phyloP scores from a whole-genome alignment of 1,140 invertebrate species.

The Drosophila biarmipes region DNA sequence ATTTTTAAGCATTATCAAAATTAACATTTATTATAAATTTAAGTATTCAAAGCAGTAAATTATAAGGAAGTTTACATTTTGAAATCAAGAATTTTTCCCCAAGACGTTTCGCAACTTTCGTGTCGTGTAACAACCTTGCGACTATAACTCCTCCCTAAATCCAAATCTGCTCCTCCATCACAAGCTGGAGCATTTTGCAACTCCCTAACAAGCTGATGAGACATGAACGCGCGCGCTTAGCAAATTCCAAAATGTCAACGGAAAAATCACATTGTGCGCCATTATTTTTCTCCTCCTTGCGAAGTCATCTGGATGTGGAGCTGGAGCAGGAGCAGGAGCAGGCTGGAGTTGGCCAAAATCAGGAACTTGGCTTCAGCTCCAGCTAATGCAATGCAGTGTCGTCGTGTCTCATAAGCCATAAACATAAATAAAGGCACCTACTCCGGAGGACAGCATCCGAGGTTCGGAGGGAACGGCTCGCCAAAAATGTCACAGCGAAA shows the following conservation, averaged over 20 bases:
- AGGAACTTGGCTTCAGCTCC: constrained; percentile 3
- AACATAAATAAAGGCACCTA: constrained; percentile 84
- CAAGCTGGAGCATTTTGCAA: constrained; percentile 31
- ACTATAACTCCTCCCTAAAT: background rate
- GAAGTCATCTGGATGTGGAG: constrained; percentile 60
- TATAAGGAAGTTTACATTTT: too few relatives aligned
- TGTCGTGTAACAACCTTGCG: background rate
- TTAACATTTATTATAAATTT: too few relatives aligned
- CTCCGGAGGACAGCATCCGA: constrained; percentile 16
- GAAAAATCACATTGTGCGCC: constrained; percentile 83
- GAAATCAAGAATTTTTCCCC: too few relatives aligned
- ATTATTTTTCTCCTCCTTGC: constrained; percentile 63
- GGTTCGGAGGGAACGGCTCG: constrained; percentile 28
- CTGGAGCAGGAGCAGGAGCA: constrained; percentile 32
- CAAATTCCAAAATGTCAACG: constrained; percentile 83
- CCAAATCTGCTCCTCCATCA: constrained; percentile 6
- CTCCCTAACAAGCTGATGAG: constrained; percentile 83
- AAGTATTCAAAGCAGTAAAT: too few relatives aligned
- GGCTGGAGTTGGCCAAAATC: constrained; percentile 11
- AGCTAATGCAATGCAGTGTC: constrained; percentile 77
- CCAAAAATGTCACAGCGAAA: constrained; percentile 58
- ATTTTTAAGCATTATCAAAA: too few relatives aligned
- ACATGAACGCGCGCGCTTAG: constrained; percentile 82
- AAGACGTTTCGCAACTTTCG: too few relatives aligned
- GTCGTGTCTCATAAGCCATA: constrained; percentile 77